Conservation (phyloP, 92 coral and sea anemone genomes). For the Anthopleura xanthogrammica region DNA sequence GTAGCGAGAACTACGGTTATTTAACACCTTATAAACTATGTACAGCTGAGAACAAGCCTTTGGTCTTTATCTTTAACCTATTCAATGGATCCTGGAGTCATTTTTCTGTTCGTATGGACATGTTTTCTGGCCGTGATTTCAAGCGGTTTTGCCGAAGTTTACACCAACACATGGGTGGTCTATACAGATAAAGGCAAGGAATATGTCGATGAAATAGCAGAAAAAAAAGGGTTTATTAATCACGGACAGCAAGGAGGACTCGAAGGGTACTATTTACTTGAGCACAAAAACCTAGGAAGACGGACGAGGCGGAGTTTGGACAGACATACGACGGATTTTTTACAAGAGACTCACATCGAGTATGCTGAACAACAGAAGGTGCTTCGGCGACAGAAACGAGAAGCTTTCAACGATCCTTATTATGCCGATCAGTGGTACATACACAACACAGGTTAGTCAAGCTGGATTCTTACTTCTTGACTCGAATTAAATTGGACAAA, state of each 20-base stretch:
- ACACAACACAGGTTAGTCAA: slow-evolving; percentile 81
- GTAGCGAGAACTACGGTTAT: not conserved
- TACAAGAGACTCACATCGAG: slow-evolving; percentile 71
- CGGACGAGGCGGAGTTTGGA: slow-evolving; percentile 75
- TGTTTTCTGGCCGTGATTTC: not conserved
- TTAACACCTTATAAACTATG: slow-evolving; percentile 10
- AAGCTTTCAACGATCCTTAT: slow-evolving; percentile 68
- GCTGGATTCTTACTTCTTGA: not conserved
- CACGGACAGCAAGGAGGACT: slow-evolving; percentile 83
- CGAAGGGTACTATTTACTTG: slow-evolving; percentile 76
- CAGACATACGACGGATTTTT: slow-evolving; percentile 60
- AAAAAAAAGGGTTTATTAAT: slow-evolving; percentile 74
- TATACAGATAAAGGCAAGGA: slow-evolving; percentile 69
- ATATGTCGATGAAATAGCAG: slow-evolving; percentile 84
- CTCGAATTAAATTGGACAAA: not conserved
- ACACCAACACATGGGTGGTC: slow-evolving; percentile 96
- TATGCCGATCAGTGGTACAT: slow-evolving; percentile 93
- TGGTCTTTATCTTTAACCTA: not conserved
- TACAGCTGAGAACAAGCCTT: slow-evolving; percentile 3
- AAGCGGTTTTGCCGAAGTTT: slow-evolving; percentile 36
- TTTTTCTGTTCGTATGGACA: slow-evolving; percentile 15
- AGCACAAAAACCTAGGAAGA: slow-evolving; percentile 61
- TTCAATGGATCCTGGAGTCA: slow-evolving; percentile 30
- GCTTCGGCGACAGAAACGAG: slow-evolving; percentile 76
- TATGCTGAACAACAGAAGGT: slow-evolving; percentile 88